Evolutionary conservation across 1,140 invertebrate species (phyloP).

Genomic region (Drosophila serrata): DNA sequence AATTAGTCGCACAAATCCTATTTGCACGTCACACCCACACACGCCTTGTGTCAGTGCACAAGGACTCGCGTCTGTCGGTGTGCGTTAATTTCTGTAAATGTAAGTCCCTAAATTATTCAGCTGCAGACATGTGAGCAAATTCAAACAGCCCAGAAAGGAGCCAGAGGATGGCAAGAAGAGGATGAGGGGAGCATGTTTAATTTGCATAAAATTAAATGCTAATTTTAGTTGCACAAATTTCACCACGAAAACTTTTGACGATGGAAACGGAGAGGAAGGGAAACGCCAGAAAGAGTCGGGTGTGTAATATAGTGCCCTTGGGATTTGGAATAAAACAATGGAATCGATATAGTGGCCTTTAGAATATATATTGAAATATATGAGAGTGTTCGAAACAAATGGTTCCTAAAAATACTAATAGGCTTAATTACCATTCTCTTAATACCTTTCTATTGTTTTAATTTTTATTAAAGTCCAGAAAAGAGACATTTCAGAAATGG

Average conservation of each 20-base stretch:
- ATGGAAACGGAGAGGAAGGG: neutral
- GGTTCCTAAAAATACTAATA: no score
- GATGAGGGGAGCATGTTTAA: constrained; percentile 31
- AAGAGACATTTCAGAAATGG: no score
- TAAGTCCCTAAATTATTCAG: constrained; percentile 80
- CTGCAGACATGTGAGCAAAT: constrained; percentile 71
- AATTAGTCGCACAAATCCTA: constrained; percentile 83
- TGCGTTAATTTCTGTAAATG: constrained; percentile 81
- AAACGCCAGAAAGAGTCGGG: neutral
- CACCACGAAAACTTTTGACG: constrained; percentile 5
- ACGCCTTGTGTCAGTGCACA: constrained; percentile 1
- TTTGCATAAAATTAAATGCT: constrained; percentile 81
- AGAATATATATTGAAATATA: neutral
- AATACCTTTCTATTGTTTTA: no score
- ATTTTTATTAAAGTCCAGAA: no score
- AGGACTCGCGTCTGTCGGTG: constrained; percentile 31
- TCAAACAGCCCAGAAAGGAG: constrained; percentile 24
- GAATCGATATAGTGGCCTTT: neutral
- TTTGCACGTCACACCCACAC: constrained; percentile 59
- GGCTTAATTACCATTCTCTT: no score
- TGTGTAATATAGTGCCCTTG: constrained; percentile 1
- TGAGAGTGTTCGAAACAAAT: no score
- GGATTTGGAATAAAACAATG: neutral
- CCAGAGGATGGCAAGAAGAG: neutral
- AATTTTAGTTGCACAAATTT: constrained; percentile 64